Conservation (phyloP, 2,888 invertebrate species). For the Drosophila testacea region DNA sequence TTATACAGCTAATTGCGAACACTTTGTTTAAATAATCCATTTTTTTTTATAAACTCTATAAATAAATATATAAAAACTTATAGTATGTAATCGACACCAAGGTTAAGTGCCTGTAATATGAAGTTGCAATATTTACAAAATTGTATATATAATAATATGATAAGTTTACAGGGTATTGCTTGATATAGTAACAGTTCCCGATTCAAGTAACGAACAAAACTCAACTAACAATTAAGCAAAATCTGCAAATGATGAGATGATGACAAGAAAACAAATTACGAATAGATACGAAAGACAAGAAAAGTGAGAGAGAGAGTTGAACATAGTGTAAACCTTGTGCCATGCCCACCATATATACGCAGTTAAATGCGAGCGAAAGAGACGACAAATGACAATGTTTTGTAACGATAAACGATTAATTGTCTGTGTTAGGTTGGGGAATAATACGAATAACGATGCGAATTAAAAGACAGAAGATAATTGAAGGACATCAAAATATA, state of each 20-base stretch:
- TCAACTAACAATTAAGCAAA: conserved; percentile 22
- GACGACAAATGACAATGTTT: conserved; percentile 5
- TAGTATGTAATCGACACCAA: conserved; percentile 37
- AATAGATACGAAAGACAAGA: conserved; percentile 21
- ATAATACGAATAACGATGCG: conserved; percentile 5
- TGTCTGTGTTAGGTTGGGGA: conserved; percentile 15
- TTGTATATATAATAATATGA: conserved; percentile 28
- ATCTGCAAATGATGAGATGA: neutral
- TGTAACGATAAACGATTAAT: neutral
- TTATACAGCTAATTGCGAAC: conserved; percentile 42
- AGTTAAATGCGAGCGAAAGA: conserved; percentile 20
- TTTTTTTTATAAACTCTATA: conserved; percentile 21
- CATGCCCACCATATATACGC: conserved; percentile 61
- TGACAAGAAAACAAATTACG: conserved; percentile 14
- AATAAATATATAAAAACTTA: conserved; percentile 16
- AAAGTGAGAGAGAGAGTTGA: neutral
- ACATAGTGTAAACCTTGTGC: conserved; percentile 62
- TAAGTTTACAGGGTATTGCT: conserved; percentile 58
- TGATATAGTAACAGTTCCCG: conserved; percentile 28
- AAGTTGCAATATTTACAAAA: conserved; percentile 76
- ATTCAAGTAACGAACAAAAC: conserved; percentile 12
- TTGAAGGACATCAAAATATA: conserved; percentile 32
- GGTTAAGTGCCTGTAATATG: conserved; percentile 72
- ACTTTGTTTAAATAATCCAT: conserved; percentile 5
- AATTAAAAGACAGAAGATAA: conserved; percentile 26